phyloP scores from a whole-genome alignment of 2,797 vertebrate genomes.

The Coccyzus lansbergi region DNA sequence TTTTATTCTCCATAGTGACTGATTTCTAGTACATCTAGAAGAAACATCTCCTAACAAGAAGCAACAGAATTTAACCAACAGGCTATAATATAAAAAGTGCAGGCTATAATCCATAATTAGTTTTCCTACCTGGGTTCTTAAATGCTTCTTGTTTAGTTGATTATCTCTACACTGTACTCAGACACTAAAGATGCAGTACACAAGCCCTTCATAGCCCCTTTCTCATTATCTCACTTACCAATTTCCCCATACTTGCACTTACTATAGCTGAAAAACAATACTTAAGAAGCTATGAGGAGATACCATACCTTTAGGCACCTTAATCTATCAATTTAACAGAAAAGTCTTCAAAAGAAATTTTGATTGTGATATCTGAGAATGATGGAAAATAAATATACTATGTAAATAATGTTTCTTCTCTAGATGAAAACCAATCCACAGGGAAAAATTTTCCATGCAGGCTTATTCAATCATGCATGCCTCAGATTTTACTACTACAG shows the following conservation, averaged over 20 bases:
- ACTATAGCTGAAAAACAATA: neutral
- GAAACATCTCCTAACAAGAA: neutral
- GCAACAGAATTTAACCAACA: neutral
- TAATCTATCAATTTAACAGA: neutral
- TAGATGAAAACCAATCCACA: conserved; percentile 56
- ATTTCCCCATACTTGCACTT: neutral
- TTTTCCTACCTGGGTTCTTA: neutral
- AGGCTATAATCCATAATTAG: neutral
- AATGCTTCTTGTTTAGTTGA: neutral
- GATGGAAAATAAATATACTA: neutral
- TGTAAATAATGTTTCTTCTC: neutral
- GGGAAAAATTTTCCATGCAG: neutral
- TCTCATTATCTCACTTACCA: neutral
- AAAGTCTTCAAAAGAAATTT: conserved; percentile 16
- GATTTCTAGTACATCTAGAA: neutral
- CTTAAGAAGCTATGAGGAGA: neutral
- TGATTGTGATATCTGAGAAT: neutral
- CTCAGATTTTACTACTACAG: conserved; percentile 60
- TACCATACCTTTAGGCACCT: neutral
- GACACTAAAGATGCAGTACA: neutral
- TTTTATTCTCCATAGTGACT: neutral
- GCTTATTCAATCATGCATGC: conserved; percentile 64
- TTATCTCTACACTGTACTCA: neutral
- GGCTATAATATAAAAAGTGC: neutral
- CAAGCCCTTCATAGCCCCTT: neutral